Base-by-base conservation (phyloP, 2,797 vertebrate genomes). In the Clarias platycephalus region DNA sequence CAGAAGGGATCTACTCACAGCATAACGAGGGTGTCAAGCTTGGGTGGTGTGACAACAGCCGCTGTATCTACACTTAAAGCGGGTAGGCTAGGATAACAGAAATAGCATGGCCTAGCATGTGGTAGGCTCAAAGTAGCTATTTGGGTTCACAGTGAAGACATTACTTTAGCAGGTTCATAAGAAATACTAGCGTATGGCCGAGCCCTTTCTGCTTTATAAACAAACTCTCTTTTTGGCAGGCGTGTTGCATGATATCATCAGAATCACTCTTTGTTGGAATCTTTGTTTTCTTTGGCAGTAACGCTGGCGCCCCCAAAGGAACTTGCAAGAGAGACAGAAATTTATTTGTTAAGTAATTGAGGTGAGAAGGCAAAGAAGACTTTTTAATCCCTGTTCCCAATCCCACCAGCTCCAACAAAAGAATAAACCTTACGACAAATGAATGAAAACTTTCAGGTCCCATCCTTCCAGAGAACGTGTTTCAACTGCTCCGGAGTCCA, bases 21-120 rank as follows among this genome's bases (percentile, higher is more conserved):
- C 64, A 64, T 55, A 57, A 74, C 68, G 28, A 63, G 80, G 53
- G 55, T 34, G n/a, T 63, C 67, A 53, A 84, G 77, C 77, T 84
- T 9, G 67, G 57, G 77, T 60, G 77, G 58, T 64, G 60, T 13
- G 60, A 85, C 78, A 74, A 74, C 67, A 64, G 80, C 71, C 58
- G 71, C 64, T 70, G 71, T 37, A 77, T 60, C 79, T 63, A 53
- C 28, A 4, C 34, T 75, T 75, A 31, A 34, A 26, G 44, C 8
- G 63, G 80, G 60, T 37, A 81, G 62, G 64, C 80, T 78, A 82
- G 60, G 63, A 28, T 4, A 82, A 78, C 84, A 71, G 64, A 71
- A 86, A 82, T 82, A 82, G 84, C 60, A 58, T n/a, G 66, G 22
- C 37, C 84, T 67, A 53, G 49, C 49, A 53, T 53, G 70, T 44